These are phyloP conservation scores for Penaeus monodon DNA, from an alignment of 2,888 invertebrate species.

Conservation along the genomic window DNA sequence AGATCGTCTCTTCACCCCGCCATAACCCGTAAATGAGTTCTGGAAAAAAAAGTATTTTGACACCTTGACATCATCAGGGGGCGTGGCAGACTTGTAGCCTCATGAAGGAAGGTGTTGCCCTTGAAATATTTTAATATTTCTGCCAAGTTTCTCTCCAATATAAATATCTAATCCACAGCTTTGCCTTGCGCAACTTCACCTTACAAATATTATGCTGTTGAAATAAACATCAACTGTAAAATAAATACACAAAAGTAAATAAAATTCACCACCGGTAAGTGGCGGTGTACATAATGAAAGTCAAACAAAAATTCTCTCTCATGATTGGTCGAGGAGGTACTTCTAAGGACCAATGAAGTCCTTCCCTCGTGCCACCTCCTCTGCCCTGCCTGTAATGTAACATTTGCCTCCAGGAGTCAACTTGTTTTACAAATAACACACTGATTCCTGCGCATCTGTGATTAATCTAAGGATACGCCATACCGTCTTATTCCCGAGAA, in stretches of 20 bases:
- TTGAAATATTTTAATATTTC: too few species aligned
- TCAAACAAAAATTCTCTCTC: constrained; percentile 48
- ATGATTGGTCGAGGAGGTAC: constrained; percentile 37
- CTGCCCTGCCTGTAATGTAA: constrained; percentile 56
- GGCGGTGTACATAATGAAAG: constrained; percentile 42
- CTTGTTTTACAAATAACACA: constrained; percentile 66
- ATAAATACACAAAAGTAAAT: background rate
- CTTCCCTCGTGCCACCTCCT: constrained; percentile 20
- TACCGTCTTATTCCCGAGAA: constrained; percentile 21
- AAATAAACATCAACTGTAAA: background rate
- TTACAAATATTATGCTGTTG: constrained; percentile 2
- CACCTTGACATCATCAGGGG: too few species aligned
- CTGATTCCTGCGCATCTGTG: constrained; percentile 65
- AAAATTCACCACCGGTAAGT: constrained; percentile 7
- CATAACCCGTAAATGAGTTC: too few species aligned
- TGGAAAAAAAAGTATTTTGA: too few species aligned
- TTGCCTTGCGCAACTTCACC: background rate
- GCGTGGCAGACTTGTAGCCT: too few species aligned
- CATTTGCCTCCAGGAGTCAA: constrained; percentile 64
- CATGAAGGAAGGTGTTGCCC: too few species aligned
- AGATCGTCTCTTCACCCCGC: too few species aligned
- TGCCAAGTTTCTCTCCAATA: too few species aligned
- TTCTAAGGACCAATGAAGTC: constrained; percentile 39
- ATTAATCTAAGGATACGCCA: constrained; percentile 54
- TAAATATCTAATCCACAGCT: too few species aligned